These are phyloP conservation scores for Eupithecia tripunctaria DNA, from an alignment of 2,888 invertebrate species.

Conservation along the genomic window DNA sequence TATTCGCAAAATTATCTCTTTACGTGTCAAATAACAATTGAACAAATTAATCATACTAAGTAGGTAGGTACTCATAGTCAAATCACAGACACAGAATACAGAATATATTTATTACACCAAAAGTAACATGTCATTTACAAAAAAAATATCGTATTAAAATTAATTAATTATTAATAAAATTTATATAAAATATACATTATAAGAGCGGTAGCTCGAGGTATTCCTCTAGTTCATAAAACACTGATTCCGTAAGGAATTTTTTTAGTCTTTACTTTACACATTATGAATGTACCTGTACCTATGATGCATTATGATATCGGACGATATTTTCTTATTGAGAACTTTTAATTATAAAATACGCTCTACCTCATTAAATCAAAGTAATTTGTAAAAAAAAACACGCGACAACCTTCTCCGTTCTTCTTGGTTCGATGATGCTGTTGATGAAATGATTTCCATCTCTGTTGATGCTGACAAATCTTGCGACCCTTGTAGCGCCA, in stretches of 20 bases:
- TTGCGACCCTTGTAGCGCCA: background rate
- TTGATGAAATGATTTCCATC: background rate
- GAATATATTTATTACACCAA: no score
- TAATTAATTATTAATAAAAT: no score
- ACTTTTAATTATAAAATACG: background rate
- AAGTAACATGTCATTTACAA: no score
- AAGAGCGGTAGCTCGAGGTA: no score
- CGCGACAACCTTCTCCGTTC: no score
- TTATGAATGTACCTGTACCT: no score
- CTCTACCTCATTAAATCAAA: background rate
- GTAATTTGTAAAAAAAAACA: background rate
- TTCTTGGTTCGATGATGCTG: background rate
- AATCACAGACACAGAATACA: background rate
- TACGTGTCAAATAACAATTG: background rate
- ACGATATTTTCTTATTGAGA: background rate
- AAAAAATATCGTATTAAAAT: no score
- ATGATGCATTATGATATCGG: background rate
- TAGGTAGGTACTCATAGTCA: background rate
- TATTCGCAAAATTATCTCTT: conserved; percentile 1
- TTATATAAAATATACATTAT: no score
- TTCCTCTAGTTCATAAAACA: no score
- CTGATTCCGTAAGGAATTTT: no score
- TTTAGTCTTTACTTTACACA: no score
- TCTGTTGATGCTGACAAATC: background rate
- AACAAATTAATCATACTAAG: background rate